phyloP scores from a whole-genome alignment of 2,797 vertebrate species.

The Neoniphon sammara region DNA sequence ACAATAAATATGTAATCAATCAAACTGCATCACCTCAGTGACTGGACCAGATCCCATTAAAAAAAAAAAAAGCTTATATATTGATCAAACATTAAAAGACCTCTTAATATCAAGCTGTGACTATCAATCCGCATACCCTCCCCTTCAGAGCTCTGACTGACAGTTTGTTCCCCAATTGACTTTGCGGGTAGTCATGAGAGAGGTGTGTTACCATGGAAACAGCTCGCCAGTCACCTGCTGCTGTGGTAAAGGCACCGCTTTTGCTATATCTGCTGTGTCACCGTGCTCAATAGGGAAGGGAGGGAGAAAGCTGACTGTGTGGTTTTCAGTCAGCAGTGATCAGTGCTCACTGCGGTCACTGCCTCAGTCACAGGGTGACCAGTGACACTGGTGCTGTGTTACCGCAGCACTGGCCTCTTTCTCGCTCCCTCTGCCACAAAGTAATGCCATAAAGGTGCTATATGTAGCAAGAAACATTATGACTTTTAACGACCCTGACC shows the following conservation, averaged over 20 bases:
- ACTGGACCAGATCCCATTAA: neutral
- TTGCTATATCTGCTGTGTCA: conserved; percentile 55
- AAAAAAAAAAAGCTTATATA: neutral
- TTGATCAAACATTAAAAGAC: neutral
- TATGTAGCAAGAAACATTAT: too few species aligned
- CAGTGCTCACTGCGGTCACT: conserved; percentile 42
- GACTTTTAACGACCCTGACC: too few species aligned
- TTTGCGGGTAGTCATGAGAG: neutral
- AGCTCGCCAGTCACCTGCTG: conserved; percentile 19
- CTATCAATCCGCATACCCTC: neutral
- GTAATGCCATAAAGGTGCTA: neutral
- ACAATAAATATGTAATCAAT: neutral
- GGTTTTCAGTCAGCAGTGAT: conserved; percentile 46
- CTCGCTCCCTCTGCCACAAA: neutral
- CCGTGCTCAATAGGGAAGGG: conserved; percentile 39
- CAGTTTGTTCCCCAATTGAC: neutral
- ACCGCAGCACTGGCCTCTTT: conserved; percentile 2
- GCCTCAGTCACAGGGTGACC: conserved; percentile 28
- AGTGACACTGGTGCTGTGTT: conserved; percentile 16
- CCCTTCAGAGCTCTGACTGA: neutral
- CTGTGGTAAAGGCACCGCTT: conserved; percentile 18
- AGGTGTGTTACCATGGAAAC: conserved; percentile 31
- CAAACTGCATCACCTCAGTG: neutral
- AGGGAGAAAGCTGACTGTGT: conserved; percentile 47
- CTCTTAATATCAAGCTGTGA: too few species aligned